Conservation (phyloP, 2,113 vertebrate species). For the Carettochelys insculpta region DNA sequence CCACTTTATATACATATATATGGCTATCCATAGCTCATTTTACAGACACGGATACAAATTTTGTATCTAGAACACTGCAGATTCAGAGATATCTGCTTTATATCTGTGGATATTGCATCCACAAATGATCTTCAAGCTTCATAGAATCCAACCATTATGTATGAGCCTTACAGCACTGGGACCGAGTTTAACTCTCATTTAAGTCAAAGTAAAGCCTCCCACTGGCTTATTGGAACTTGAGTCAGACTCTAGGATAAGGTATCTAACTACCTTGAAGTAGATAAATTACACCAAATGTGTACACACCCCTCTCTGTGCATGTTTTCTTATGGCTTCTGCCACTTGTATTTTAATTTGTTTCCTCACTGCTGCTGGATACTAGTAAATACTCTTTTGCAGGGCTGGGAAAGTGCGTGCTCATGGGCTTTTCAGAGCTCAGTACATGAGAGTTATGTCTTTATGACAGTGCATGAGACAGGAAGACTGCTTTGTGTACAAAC, state of each 20-base stretch:
- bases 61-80: no score
- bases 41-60: no score
- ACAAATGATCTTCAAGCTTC: neutral
- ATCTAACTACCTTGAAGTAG: neutral
- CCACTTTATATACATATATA: no score
- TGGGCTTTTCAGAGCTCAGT: neutral
- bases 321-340: neutral
- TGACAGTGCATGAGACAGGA: neutral
- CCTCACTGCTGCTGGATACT: neutral
- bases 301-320: neutral
- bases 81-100: no score
- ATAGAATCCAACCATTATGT: neutral
- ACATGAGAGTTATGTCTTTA: neutral
- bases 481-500: neutral
- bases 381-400: neutral
- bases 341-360: neutral
- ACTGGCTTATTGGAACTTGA: neutral
- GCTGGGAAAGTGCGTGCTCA: neutral
- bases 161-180: neutral
- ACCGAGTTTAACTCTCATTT: neutral
- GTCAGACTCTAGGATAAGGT: neutral
- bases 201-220: neutral
- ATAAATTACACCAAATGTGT: neutral
- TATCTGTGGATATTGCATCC: no score
- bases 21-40: no score